Conservation (phyloP, 2,797 vertebrate genomes). For the Cyclura pinguis region DNA sequence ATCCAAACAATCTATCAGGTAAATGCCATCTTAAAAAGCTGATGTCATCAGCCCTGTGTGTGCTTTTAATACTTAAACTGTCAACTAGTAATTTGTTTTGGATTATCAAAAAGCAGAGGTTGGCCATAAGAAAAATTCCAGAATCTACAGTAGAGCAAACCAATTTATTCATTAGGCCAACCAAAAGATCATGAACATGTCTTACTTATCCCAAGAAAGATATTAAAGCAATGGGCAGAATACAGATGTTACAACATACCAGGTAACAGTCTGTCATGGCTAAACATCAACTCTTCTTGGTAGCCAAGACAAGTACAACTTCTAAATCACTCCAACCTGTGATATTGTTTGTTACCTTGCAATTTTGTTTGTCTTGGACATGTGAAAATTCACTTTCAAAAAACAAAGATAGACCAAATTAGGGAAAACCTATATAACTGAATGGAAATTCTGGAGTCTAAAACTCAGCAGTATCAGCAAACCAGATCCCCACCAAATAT, state of each 20-base stretch:
- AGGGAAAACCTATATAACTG: background rate
- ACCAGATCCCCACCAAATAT: background rate
- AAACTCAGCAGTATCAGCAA: conserved; percentile 28
- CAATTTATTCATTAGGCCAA: background rate
- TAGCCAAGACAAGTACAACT: conserved; percentile 9
- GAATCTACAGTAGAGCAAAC: background rate
- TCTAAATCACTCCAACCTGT: background rate
- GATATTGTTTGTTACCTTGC: background rate
- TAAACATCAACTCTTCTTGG: conserved; percentile 9
- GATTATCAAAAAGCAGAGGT: background rate
- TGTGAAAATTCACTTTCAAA: background rate
- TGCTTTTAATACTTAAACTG: background rate
- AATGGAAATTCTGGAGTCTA: conserved; percentile 6
- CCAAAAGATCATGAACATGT: background rate
- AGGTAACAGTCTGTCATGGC: background rate
- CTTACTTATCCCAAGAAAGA: background rate
- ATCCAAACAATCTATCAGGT: background rate
- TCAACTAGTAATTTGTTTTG: too few species aligned
- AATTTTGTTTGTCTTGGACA: conserved; percentile 4
- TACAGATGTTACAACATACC: conserved; percentile 3
- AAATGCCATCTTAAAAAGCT: background rate
- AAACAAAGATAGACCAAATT: background rate
- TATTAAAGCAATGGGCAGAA: background rate
- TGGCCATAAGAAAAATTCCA: background rate
- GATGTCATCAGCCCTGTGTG: too few species aligned